These are phyloP conservation scores for Heterohyrax brucei DNA, from an alignment of 2,797 vertebrate species.

Conservation along the genomic window DNA sequence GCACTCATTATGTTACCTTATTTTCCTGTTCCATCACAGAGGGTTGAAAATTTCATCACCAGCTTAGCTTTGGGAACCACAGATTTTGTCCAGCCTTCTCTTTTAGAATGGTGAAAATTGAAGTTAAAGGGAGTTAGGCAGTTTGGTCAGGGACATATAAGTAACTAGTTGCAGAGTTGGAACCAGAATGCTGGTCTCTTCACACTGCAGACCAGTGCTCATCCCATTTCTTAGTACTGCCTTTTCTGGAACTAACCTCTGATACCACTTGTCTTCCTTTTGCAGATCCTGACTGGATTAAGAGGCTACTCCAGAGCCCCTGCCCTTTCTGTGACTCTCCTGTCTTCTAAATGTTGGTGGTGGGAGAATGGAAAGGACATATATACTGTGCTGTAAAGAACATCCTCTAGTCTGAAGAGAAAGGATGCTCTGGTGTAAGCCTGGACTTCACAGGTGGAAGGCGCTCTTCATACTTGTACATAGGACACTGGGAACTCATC, in stretches of 20 bases:
- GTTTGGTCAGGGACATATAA: neutral
- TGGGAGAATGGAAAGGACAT: conserved; percentile 39
- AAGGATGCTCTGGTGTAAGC: neutral
- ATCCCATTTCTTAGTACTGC: neutral
- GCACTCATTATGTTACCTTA: neutral
- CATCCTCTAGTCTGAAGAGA: conserved; percentile 15
- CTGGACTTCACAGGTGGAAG: conserved; percentile 4
- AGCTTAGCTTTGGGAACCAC: neutral
- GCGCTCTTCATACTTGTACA: conserved; percentile 34
- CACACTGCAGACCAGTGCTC: fast-evolving
- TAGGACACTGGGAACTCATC: neutral
- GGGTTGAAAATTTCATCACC: neutral
- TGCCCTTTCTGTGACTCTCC: conserved; percentile 98
- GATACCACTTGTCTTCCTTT: conserved; percentile 71
- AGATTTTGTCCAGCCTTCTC: neutral
- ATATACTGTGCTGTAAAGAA: conserved; percentile 15
- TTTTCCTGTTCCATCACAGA: neutral
- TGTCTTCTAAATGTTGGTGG: conserved; percentile 89
- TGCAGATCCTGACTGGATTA: conserved; percentile 98
- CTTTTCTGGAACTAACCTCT: neutral
- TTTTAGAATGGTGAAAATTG: neutral
- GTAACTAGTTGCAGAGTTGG: neutral
- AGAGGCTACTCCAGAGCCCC: conserved; percentile 95
- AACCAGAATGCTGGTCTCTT: neutral
- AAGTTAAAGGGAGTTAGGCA: neutral